Evolutionary conservation across 2,113 vertebrate species (phyloP).

Genomic region (Rhea americana): DNA sequence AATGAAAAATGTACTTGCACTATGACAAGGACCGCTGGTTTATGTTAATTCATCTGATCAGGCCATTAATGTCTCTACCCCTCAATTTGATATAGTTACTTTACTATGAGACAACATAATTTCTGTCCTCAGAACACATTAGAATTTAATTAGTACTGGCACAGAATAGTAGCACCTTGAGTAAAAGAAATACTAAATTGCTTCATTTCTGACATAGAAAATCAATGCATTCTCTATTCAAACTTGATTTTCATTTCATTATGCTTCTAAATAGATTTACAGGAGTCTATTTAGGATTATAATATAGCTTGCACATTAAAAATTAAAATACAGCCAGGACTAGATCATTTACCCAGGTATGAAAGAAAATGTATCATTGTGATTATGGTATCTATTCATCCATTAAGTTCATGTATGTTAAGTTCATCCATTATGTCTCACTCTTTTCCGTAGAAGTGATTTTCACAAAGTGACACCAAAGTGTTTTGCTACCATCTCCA

Average conservation of each 20-base stretch:
- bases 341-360: constrained; percentile 3
- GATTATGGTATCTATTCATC: neutral
- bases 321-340: constrained; percentile 42
- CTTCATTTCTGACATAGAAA: constrained; percentile 61
- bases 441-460: neutral
- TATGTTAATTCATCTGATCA: neutral
- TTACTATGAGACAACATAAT: constrained; percentile 23
- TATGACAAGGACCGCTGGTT: neutral
- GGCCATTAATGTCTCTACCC: constrained; percentile 16
- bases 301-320: constrained; percentile 22
- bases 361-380: neutral
- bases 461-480: neutral
- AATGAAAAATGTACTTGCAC: neutral
- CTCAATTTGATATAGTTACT: constrained; percentile 26
- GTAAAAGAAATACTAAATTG: constrained; percentile 33
- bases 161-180: constrained; percentile 23
- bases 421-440: neutral
- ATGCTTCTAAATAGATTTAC: constrained; percentile 46
- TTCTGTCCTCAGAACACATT: constrained; percentile 51
- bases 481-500: neutral
- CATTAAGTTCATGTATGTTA: neutral
- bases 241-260: constrained; percentile 60
- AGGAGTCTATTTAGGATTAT: constrained; percentile 50
- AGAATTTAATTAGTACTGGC: constrained; percentile 61
- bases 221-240: constrained; percentile 43